A percentile compares a stretch with the other conserved stretches of the same genome.
Evolutionary conservation across 2,888 invertebrate genomes (phyloP).

Genomic region (Calephelis perditalis): DNA sequence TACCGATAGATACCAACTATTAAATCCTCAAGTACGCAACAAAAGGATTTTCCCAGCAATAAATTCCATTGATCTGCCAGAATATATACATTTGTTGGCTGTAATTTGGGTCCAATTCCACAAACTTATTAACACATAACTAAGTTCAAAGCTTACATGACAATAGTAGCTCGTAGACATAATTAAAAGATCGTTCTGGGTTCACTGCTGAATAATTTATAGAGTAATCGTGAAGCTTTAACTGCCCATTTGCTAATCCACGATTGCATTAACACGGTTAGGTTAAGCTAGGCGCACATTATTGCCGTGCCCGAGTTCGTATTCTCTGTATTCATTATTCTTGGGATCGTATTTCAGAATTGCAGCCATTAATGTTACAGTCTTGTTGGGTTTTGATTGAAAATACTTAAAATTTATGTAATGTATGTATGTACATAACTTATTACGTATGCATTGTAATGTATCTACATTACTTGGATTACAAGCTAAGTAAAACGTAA

Average conservation of each 20-base stretch:
- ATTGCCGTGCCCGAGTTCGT: slow-evolving; percentile 38
- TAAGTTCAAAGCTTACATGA: slow-evolving; percentile 30
- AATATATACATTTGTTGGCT: slow-evolving; percentile 21
- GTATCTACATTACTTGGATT: too few species aligned
- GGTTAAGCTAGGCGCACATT: slow-evolving; percentile 27
- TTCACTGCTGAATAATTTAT: slow-evolving; percentile 43
- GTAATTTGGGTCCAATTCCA: slow-evolving; percentile 20
- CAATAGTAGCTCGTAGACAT: slow-evolving; percentile 32
- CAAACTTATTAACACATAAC: slow-evolving; percentile 23
- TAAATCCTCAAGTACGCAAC: slow-evolving; percentile 16
- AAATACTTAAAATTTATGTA: too few species aligned
- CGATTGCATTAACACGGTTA: slow-evolving; percentile 36
- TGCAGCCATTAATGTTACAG: too few species aligned
- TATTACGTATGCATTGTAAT: too few species aligned
- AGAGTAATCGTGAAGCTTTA: slow-evolving; percentile 48
- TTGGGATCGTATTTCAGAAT: too few species aligned
- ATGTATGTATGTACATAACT: too few species aligned
- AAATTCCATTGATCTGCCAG: slow-evolving; percentile 27
- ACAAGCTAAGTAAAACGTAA: too few species aligned
- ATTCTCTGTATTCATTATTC: slow-evolving; percentile 30
- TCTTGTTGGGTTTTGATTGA: too few species aligned
- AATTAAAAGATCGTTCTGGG: slow-evolving; percentile 41
- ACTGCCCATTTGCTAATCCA: slow-evolving; percentile 50
- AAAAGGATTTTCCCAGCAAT: slow-evolving; percentile 23
- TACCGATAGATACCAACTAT: not conserved